Percentiles rank a stretch among this genome's conserved stretches.
phyloP scores from a whole-genome alignment of 2,113 vertebrate species.

The Cephalopholis sonnerati region DNA sequence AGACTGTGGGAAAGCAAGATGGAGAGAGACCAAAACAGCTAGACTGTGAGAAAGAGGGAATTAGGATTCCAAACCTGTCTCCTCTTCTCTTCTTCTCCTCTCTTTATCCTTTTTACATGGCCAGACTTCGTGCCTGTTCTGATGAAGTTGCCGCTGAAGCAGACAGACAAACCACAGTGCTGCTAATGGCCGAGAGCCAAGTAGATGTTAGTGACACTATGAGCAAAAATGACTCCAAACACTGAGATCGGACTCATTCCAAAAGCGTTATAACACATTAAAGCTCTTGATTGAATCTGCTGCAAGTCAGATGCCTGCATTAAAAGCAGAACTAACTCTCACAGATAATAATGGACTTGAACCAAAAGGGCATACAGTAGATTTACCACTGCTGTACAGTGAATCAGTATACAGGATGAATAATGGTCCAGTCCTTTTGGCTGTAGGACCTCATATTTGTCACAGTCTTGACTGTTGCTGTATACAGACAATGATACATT shows the following conservation, averaged over 20 bases:
- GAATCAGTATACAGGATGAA: conserved; percentile 34
- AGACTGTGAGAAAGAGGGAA: conserved; percentile 68
- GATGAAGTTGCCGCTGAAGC: conserved; percentile 32
- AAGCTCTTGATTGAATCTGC: conserved; percentile 24
- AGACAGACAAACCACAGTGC: conserved; percentile 35
- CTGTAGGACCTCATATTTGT: background rate
- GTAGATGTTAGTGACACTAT: conserved; percentile 22
- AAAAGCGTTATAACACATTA: conserved; percentile 19
- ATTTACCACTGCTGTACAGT: conserved; percentile 18
- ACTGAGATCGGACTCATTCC: conserved; percentile 28
- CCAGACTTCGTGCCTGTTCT: conserved; percentile 2
- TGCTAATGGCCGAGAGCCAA: conserved; percentile 34
- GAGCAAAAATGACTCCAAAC: conserved; percentile 36
- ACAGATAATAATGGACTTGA: conserved; percentile 27
- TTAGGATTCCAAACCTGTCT: conserved; percentile 63
- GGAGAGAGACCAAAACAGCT: conserved; percentile 36
- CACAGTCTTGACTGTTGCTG: background rate
- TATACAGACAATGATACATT: background rate
- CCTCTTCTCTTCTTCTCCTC: conserved; percentile 14
- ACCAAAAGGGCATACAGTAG: conserved; percentile 13
- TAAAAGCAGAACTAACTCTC: conserved; percentile 7
- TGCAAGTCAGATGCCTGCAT: conserved; percentile 1
- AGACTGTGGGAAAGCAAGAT: conserved; percentile 61
- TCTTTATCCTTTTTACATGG: conserved; percentile 27
- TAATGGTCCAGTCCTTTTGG: conserved; percentile 15